Conservation (phyloP, 2,888 invertebrate species). For the Plemyria rubiginata region DNA sequence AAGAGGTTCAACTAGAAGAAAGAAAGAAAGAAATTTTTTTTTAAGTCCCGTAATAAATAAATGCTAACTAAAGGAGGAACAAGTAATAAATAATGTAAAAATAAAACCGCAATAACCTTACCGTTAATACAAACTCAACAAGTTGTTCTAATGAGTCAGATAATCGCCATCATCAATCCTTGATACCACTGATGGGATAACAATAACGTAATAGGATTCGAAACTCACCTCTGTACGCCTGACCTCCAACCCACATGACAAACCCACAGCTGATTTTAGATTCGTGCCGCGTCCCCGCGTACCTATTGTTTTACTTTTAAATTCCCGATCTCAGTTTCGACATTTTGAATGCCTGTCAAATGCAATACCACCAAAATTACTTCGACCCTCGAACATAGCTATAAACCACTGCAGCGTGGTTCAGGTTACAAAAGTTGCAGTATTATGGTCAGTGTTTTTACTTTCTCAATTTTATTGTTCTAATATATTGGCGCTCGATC, state of each 20-base stretch:
- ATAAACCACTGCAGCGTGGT: neutral
- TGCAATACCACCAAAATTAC: slow-evolving; percentile 17
- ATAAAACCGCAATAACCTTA: too few relatives aligned
- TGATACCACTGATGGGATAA: slow-evolving; percentile 32
- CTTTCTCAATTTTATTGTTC: slow-evolving; percentile 41
- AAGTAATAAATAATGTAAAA: too few relatives aligned
- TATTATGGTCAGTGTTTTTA: slow-evolving; percentile 52
- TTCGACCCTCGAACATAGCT: neutral
- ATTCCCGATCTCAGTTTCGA: slow-evolving; percentile 55
- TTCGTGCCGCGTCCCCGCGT: slow-evolving; percentile 76
- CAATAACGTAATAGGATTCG: slow-evolving; percentile 40
- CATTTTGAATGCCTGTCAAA: slow-evolving; percentile 45
- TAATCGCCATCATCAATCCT: slow-evolving; percentile 26
- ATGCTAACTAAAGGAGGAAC: too few relatives aligned
- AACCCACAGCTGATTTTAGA: slow-evolving; percentile 77
- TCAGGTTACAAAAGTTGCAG: slow-evolving; percentile 21
- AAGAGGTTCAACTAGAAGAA: too few relatives aligned
- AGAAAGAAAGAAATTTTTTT: too few relatives aligned
- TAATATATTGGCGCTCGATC: slow-evolving; percentile 59
- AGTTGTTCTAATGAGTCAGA: slow-evolving; percentile 18
- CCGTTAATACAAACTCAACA: too few relatives aligned
- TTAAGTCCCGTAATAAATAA: too few relatives aligned
- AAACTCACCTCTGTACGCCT: slow-evolving; percentile 58
- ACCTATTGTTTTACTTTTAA: slow-evolving; percentile 78
- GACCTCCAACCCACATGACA: slow-evolving; percentile 82